Percentiles rank a stretch among this genome's conserved stretches.
These are phyloP conservation scores for Halichoeres trimaculatus DNA, from an alignment of 2,113 vertebrate genomes.

Conservation along the genomic window DNA sequence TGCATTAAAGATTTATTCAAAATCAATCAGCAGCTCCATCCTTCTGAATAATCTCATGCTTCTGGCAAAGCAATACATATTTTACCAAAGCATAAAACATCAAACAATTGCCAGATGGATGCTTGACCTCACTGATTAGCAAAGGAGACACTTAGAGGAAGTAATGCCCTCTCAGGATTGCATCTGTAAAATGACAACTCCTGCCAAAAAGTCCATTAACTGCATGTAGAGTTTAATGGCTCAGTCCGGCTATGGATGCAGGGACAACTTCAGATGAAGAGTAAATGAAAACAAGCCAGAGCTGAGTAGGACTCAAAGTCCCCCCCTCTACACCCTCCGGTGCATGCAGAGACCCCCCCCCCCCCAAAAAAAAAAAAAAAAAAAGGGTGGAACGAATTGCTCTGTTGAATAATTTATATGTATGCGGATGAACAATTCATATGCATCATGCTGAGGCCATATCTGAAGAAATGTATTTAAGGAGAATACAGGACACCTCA, in stretches of 20 bases:
- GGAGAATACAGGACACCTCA: conserved; percentile 51
- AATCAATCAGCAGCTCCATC: conserved; percentile 11
- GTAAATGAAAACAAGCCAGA: conserved; percentile 47
- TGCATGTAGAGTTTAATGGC: conserved; percentile 61
- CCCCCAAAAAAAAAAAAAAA: conserved; percentile 9
- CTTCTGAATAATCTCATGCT: conserved; percentile 4
- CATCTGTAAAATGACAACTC: conserved; percentile 58
- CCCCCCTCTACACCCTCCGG: conserved; percentile 4
- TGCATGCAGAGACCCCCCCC: conserved; percentile 41
- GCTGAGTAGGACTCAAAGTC: conserved; percentile 45
- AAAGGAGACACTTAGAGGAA: conserved; percentile 61
- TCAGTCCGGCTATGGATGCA: conserved; percentile 53
- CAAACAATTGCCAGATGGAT: conserved; percentile 50
- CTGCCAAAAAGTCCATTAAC: conserved; percentile 81
- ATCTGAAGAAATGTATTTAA: conserved; percentile 66
- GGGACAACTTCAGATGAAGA: conserved; percentile 56
- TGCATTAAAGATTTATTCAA: conserved; percentile 9
- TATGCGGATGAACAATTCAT: conserved; percentile 71
- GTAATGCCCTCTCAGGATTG: conserved; percentile 58
- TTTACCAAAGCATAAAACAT: conserved; percentile 58
- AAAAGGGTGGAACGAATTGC: conserved; percentile 47
- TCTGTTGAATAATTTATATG: conserved; percentile 71
- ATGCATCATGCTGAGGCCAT: conserved; percentile 65
- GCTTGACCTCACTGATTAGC: conserved; percentile 61
- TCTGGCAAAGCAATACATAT: conserved; percentile 47